Conservation (phyloP, 2,113 vertebrate species). For the Poeciliopsis retropinna region DNA sequence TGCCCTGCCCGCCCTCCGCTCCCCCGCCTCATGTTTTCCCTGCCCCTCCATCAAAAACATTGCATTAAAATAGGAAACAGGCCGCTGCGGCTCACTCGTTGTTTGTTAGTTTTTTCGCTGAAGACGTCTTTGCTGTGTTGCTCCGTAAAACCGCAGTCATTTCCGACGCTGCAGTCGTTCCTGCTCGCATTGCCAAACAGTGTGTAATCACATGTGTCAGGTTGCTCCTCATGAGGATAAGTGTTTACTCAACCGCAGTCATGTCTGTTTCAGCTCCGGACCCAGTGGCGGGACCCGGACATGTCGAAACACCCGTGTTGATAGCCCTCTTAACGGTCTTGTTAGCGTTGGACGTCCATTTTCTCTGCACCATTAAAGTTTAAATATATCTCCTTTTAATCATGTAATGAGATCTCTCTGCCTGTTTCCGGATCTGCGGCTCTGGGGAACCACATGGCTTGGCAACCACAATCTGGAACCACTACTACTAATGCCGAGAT, state of each 20-base stretch:
- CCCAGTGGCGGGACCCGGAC: conserved; percentile 22
- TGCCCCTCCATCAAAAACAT: conserved; percentile 2
- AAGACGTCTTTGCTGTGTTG: conserved; percentile 40
- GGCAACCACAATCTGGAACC: conserved; percentile 34
- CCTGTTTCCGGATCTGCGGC: conserved; percentile 38
- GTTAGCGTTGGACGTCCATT: conserved; percentile 34
- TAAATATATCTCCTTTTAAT: conserved; percentile 62
- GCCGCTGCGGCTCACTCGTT: conserved; percentile 7
- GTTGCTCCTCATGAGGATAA: conserved; percentile 39
- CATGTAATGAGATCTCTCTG: conserved; percentile 46
- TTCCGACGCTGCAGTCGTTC: conserved; percentile 44
- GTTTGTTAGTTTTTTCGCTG: conserved; percentile 40
- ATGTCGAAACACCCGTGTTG: conserved; percentile 40
- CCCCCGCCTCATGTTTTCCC: neutral
- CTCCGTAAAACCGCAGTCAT: conserved; percentile 36
- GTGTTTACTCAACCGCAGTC: conserved; percentile 47
- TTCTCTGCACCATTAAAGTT: conserved; percentile 43
- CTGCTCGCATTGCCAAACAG: conserved; percentile 36
- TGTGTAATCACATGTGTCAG: conserved; percentile 47
- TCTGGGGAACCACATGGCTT: conserved; percentile 19
- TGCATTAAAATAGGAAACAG: conserved; percentile 32
- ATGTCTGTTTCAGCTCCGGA: conserved; percentile 26
- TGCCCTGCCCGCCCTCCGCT: neutral
- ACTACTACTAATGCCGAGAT: conserved; percentile 49
- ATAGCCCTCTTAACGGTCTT: conserved; percentile 24